Evolutionary conservation across 2,113 vertebrate genomes (phyloP), one percentile per base, ranked within the genome.

Genomic region (Columba livia): DNA sequence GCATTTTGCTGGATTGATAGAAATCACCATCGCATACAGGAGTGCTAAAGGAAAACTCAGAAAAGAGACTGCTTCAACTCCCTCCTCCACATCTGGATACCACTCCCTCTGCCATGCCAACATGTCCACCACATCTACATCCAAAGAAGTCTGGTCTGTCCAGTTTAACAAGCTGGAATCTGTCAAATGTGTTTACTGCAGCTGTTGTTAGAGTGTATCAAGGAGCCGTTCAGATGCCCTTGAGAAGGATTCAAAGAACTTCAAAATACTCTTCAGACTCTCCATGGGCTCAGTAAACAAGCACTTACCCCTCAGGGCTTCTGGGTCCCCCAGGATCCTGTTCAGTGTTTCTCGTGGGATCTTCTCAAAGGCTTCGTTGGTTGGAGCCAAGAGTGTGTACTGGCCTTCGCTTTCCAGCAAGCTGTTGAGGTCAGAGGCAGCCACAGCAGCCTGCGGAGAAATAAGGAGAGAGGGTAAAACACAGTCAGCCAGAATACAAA

Each of bases 351-450:
- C 98, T n/a, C 67, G 89, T 32, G 99, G 99, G 91, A 99, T 99
- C 97, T 99, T 99, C 96, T 98, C 97, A 9, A 99, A 99, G 90
- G 99, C 99, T 34, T 99, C 99, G 2, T 99, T 99, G 91, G 99
- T 99, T 0, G 99, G 99, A 67, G 99, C 99, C 74, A 99, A 97
- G n/a, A 99, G 79, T 0, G 99, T 99, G 97, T 98, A 99, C 72
- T 99, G 98, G 23, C 99, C 99, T 1, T 99, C 97, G 0, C 79
- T 97, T 74, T 99, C 99, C 48, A 99, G 93, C 90, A 99, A 34
- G 25, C 96, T 94, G 72, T 97, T 99, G 66, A 99, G 98, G 42
- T 99, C 99, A 1, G 99, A 98, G 0, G 99, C 99, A 17, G 98
- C 99, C 61, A 99, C 98, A 14, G 99, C 99, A 83, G 98, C 98